Conservation (phyloP, 2,113 vertebrate species). For the Thalassarche chlororhynchos region DNA sequence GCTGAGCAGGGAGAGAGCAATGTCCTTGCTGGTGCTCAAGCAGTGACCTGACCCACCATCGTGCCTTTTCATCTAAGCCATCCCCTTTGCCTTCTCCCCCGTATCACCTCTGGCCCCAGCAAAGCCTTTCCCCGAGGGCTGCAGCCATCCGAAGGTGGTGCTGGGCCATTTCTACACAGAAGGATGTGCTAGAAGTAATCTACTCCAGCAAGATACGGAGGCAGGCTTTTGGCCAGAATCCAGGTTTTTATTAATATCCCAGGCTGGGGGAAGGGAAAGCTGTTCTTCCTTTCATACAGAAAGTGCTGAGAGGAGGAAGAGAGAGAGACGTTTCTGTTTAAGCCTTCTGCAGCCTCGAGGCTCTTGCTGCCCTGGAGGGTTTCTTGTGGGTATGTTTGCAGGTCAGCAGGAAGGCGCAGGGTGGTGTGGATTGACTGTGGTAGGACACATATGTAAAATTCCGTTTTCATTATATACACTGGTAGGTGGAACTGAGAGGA, state of each 20-base stretch:
- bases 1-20: background rate
- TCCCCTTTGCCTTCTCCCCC: background rate
- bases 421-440: background rate
- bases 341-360: background rate
- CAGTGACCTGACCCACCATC: too few relatives aligned
- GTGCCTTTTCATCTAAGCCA: too few relatives aligned
- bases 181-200: background rate
- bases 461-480: background rate
- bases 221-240: background rate
- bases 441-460: background rate
- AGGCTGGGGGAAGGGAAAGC: background rate
- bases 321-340: background rate
- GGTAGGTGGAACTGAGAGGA: background rate
- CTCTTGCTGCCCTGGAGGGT: background rate
- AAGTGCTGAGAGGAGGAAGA: background rate
- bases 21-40: background rate
- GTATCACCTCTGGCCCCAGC: background rate
- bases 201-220: background rate
- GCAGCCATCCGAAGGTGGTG: background rate
- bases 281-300: background rate
- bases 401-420: background rate
- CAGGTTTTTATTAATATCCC: slow-evolving; percentile 16
- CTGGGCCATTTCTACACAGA: background rate
- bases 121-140: background rate
- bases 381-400: background rate